Evolutionary conservation across 92 coral and sea anemone species (phyloP).

Genomic region (Umimayanthus kanabou): DNA sequence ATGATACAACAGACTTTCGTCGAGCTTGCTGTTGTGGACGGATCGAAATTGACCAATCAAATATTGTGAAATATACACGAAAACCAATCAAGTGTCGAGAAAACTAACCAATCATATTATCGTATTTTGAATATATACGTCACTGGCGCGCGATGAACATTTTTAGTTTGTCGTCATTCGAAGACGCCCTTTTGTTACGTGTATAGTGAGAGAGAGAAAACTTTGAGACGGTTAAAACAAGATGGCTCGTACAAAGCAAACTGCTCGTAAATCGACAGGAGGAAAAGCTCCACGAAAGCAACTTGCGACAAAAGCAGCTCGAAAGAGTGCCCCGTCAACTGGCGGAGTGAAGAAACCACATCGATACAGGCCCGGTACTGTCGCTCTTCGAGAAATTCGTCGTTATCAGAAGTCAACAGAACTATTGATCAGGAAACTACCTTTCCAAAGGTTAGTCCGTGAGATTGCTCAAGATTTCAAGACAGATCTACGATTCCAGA

Average conservation of each 20-base stretch:
- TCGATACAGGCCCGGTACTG: conserved; percentile 99
- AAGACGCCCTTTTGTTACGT: conserved; percentile 42
- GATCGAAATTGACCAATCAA: conserved; percentile 93
- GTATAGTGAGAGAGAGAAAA: background rate
- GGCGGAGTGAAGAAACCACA: conserved; percentile 99
- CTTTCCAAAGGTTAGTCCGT: conserved; percentile 98
- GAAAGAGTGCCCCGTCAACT: conserved; percentile 98
- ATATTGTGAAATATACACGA: conserved; percentile 26
- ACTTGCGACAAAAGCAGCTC: conserved; percentile 95
- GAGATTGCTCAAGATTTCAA: conserved; percentile 99
- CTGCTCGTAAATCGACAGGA: conserved; percentile 97
- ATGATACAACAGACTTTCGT: background rate
- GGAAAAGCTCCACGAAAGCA: conserved; percentile 99
- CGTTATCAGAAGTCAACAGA: conserved; percentile 99
- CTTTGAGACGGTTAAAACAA: background rate
- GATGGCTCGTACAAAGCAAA: conserved; percentile 98
- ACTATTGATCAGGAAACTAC: conserved; percentile 97
- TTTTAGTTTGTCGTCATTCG: conserved; percentile 38
- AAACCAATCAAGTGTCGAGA: conserved; percentile 46
- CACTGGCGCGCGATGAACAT: conserved; percentile 37
- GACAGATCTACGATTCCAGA: conserved; percentile 98
- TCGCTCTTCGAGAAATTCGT: conserved; percentile 99
- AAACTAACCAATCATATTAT: conserved; percentile 28
- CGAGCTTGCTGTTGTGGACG: conserved; percentile 80
- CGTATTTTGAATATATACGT: conserved; percentile 36